phyloP scores from a whole-genome alignment of 2,113 vertebrate species.

The Ceyx margarethae region DNA sequence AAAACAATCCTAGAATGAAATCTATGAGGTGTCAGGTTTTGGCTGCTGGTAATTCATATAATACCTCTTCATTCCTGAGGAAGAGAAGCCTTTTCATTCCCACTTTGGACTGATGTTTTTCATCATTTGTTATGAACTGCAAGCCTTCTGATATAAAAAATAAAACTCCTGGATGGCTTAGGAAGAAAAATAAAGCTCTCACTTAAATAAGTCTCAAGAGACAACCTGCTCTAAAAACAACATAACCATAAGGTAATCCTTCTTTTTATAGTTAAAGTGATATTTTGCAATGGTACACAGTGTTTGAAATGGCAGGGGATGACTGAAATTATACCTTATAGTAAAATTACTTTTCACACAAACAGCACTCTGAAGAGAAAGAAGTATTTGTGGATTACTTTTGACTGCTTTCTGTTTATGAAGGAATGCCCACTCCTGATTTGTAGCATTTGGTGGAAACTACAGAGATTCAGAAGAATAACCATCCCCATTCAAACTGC shows the following conservation, averaged over 20 bases:
- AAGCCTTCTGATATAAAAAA: background rate
- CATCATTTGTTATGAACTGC: background rate
- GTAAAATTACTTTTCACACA: slow-evolving; percentile 6
- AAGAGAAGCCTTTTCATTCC: background rate
- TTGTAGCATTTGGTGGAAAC: background rate
- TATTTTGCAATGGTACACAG: background rate
- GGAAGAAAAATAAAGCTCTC: background rate
- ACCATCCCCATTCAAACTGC: background rate
- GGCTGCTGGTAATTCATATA: background rate
- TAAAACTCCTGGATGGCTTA: background rate
- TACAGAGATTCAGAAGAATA: background rate
- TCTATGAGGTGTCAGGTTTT: background rate
- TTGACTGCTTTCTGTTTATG: background rate
- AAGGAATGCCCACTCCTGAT: background rate
- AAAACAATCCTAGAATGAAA: background rate
- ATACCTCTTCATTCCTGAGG: background rate
- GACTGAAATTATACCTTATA: background rate
- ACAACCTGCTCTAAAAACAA: background rate
- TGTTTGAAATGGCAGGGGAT: background rate
- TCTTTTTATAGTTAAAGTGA: background rate
- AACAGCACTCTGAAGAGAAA: background rate
- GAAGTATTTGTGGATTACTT: background rate
- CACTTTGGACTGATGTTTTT: background rate
- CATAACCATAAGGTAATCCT: background rate
- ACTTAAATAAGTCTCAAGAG: background rate